Conservation (phyloP, 2,113 vertebrate genomes). For the Hippoglossus stenolepis region DNA sequence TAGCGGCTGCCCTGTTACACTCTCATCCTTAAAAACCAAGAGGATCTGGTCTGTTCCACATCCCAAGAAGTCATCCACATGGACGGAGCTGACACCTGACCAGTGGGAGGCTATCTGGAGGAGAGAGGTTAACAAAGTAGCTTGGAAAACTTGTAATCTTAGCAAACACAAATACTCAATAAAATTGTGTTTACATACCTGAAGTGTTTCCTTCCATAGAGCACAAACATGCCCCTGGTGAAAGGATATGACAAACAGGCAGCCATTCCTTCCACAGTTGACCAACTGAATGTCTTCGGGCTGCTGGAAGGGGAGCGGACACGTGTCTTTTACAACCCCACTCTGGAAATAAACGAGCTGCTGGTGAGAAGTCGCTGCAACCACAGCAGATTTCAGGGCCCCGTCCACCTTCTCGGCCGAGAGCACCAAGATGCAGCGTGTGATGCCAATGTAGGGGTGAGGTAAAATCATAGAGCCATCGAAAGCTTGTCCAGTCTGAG, state of each 20-base stretch:
- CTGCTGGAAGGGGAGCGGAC: slow-evolving; percentile 87
- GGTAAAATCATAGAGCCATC: slow-evolving; percentile 82
- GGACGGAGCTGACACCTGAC: slow-evolving; percentile 83
- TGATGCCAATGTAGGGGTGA: slow-evolving; percentile 85
- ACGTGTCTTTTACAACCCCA: slow-evolving; percentile 84
- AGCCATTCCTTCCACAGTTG: slow-evolving; percentile 76
- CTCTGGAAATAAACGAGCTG: slow-evolving; percentile 90
- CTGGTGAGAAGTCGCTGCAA: slow-evolving; percentile 84
- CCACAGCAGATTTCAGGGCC: slow-evolving; percentile 75
- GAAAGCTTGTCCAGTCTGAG: slow-evolving; percentile 79
- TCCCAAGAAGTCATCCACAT: slow-evolving; percentile 91
- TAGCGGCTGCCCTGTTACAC: slow-evolving; percentile 54
- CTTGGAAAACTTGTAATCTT: not conserved
- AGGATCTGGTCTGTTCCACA: slow-evolving; percentile 91
- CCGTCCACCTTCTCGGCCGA: slow-evolving; percentile 64
- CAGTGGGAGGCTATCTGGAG: slow-evolving; percentile 87
- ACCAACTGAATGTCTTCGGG: slow-evolving; percentile 82
- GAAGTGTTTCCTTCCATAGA: slow-evolving; percentile 87
- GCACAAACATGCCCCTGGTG: slow-evolving; percentile 82
- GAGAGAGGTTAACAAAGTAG: slow-evolving; percentile 14
- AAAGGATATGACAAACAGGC: slow-evolving; percentile 86
- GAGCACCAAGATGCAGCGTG: slow-evolving; percentile 80
- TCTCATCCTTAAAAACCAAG: slow-evolving; percentile 82
- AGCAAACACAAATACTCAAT: not conserved
- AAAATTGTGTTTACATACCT: slow-evolving; percentile 80